A percentile compares a stretch with the other conserved stretches of the same genome.
phyloP scores from a whole-genome alignment of 2,113 vertebrate species.

The Xiphias gladius region DNA sequence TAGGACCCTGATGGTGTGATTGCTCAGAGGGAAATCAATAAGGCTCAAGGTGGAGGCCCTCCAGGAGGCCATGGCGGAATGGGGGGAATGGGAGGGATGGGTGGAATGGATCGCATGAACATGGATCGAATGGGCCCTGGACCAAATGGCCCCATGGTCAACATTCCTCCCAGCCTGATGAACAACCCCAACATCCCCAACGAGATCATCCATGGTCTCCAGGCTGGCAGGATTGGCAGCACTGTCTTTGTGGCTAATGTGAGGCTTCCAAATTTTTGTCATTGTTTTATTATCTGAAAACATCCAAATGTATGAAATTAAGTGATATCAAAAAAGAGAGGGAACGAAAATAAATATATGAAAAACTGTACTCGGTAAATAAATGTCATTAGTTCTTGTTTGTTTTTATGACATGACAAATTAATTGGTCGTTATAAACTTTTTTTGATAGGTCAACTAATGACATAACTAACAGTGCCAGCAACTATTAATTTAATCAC shows the following conservation, averaged over 20 bases:
- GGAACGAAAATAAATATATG: not conserved
- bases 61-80: slow-evolving; percentile 79
- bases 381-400: no score
- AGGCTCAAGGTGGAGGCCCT: slow-evolving; percentile 83
- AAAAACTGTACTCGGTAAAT: no score
- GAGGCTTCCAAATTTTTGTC: slow-evolving; percentile 62
- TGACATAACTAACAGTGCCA: no score
- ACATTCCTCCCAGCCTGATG: slow-evolving; percentile 94
- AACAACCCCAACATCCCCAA: slow-evolving; percentile 98
- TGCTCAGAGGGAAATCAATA: slow-evolving; percentile 93
- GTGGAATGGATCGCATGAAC: slow-evolving; percentile 85
- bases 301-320: not conserved
- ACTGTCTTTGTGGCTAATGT: slow-evolving; percentile 98
- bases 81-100: slow-evolving; percentile 80
- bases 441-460: no score
- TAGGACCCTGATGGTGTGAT: slow-evolving; percentile 96
- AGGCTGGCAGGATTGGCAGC: slow-evolving; percentile 95
- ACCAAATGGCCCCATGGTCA: slow-evolving; percentile 88
- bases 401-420: no score
- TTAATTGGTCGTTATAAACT: no score
- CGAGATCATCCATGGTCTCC: slow-evolving; percentile 96
- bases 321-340: not conserved
- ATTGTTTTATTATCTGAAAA: no score
- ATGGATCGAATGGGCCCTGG: slow-evolving; percentile 82
- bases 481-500: not conserved